Base-by-base conservation (phyloP, 2,113 vertebrate genomes). In the Sinocyclocheilus grahami region DNA sequence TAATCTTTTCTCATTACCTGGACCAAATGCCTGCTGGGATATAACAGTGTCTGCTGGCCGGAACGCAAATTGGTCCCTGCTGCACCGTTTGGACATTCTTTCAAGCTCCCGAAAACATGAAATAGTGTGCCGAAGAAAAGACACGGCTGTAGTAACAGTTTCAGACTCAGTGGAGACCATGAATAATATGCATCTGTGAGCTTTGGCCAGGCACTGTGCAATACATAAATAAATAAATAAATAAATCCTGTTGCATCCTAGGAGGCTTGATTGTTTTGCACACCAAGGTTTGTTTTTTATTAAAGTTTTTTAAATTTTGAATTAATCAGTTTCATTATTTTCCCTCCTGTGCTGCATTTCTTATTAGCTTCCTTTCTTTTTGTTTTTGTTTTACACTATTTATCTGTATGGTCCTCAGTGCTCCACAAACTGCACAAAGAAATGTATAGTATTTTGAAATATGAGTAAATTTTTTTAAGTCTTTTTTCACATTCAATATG, bases 1-100 rank as follows among this genome's bases (percentile, higher is more conserved):
- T 88, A 90, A 89, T 91, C 84, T 88, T 88, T 85, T 86, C 82
- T 88, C 88, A 90, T 90, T 90, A 90, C 87, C 85, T 86, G 84
- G 14, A 82, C 65, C 84, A 67, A 87, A 65, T 82, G 72, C 65
- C 83, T 86, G 42, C 77, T 39, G 72, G 65, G 69, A 71, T 62
- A 62, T 37, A 78, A 80, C 75, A 20, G 42, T 30, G 71, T 82
- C 71, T 86, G 86, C 80, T 69, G 86, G 72, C 81, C 72, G 16
- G 16, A 37, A 71, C 37, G 39, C 16, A 79, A 86, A 89, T 87
- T 85, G 18, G 63, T 88, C 86, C 33, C 86, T 11, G 39, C 65
- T 79, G 63, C 69, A 60, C 80, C n/a, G 42, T 86, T 53, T 72
- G 74, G 46, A 60, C 60, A 46, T 88, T 86, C 69, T 65, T 85